These are phyloP conservation scores for Oryzias sinensis DNA, from an alignment of 2,797 vertebrate species.

Conservation along the genomic window DNA sequence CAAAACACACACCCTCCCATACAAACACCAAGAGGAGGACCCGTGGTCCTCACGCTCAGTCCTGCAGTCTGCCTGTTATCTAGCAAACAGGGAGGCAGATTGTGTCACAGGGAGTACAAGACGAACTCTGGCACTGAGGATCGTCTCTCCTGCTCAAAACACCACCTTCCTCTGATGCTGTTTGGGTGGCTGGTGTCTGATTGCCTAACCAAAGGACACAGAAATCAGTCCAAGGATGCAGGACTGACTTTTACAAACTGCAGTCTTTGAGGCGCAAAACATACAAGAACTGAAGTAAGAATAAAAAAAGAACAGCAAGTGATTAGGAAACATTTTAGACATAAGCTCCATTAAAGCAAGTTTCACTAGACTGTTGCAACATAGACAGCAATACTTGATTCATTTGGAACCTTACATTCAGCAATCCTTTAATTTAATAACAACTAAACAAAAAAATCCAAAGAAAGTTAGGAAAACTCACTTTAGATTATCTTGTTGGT, in stretches of 20 bases:
- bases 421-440: too few species aligned
- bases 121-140: slow-evolving; percentile 59
- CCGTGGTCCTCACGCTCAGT: background rate
- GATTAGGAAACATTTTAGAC: background rate
- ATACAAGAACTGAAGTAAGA: background rate
- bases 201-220: slow-evolving; percentile 53
- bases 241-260: slow-evolving; percentile 3
- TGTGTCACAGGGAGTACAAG: slow-evolving; percentile 57
- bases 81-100: slow-evolving; percentile 49
- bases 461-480: too few species aligned
- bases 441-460: too few species aligned
- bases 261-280: background rate
- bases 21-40: slow-evolving; percentile 20
- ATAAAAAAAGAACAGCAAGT: background rate
- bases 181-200: slow-evolving; percentile 55
- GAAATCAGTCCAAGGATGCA: slow-evolving; percentile 49
- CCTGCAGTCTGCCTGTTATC: slow-evolving; percentile 50
- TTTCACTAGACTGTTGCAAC: background rate
- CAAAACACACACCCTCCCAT: slow-evolving; percentile 22
- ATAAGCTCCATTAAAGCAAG: background rate
- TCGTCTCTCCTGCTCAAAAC: slow-evolving; percentile 51
- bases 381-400: background rate
- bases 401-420: too few species aligned
- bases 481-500: too few species aligned
- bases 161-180: slow-evolving; percentile 49